Evolutionary conservation across 2,888 invertebrate genomes (phyloP).

Genomic region (Fissipunctia ypsillon): DNA sequence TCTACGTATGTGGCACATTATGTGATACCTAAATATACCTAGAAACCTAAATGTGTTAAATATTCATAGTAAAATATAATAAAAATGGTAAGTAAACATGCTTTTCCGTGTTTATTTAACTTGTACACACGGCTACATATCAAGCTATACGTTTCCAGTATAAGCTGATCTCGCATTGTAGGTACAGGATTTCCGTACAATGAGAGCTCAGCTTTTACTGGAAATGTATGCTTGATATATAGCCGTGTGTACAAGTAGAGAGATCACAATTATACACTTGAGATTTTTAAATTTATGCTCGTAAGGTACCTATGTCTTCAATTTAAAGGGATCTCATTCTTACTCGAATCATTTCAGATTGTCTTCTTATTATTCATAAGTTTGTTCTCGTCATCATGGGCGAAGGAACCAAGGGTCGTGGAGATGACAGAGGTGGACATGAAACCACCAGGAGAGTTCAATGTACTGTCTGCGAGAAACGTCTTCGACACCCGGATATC

Average conservation of each 20-base stretch:
- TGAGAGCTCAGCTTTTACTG: too few species aligned
- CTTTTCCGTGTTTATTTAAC: neutral
- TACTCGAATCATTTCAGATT: slow-evolving; percentile 69
- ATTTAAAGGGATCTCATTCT: neutral
- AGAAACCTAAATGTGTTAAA: slow-evolving; percentile 32
- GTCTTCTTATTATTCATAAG: slow-evolving; percentile 64
- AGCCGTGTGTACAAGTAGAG: too few species aligned
- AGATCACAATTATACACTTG: neutral
- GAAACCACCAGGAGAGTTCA: slow-evolving; percentile 81
- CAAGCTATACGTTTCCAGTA: too few species aligned
- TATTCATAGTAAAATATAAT: slow-evolving; percentile 17
- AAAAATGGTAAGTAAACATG: slow-evolving; percentile 65
- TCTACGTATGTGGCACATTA: too few species aligned
- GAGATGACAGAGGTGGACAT: slow-evolving; percentile 83
- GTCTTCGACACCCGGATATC: slow-evolving; percentile 85
- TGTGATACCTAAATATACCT: too few species aligned
- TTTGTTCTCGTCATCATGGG: slow-evolving; percentile 69
- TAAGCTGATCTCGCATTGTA: too few species aligned
- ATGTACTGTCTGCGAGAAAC: slow-evolving; percentile 56
- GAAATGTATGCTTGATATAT: too few species aligned
- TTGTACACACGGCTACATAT: too few species aligned
- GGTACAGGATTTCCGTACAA: too few species aligned
- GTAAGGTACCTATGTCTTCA: neutral
- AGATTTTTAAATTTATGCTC: neutral
- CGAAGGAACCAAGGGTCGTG: slow-evolving; percentile 66